Evolutionary conservation across 2,888 invertebrate genomes (phyloP).

Genomic region (Coenonympha arcania): DNA sequence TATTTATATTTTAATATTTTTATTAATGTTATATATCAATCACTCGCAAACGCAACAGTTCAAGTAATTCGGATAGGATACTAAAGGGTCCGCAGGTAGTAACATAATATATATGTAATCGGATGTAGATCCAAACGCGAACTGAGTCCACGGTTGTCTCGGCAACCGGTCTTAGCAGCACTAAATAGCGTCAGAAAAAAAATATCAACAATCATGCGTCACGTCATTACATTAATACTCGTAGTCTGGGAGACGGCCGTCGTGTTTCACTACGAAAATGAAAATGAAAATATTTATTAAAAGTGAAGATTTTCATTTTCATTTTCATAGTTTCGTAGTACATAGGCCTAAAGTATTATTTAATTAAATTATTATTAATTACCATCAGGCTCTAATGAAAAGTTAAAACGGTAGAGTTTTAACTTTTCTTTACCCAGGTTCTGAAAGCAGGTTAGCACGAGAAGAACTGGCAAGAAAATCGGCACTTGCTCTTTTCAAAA

Average conservation of each 20-base stretch:
- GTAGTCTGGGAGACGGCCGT: not conserved
- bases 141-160: constrained; percentile 46
- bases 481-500: too few relatives aligned
- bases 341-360: too few relatives aligned
- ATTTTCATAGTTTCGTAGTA: too few relatives aligned
- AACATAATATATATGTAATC: constrained; percentile 58
- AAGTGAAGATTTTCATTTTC: too few relatives aligned
- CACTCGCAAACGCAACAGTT: constrained; percentile 30
- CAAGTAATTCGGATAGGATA: constrained; percentile 24
- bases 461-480: too few relatives aligned
- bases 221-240: constrained; percentile 25
- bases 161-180: constrained; percentile 38
- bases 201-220: constrained; percentile 49
- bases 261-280: not conserved
- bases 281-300: not conserved
- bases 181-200: constrained; percentile 41
- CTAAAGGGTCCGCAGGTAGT: constrained; percentile 36
- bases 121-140: constrained; percentile 40
- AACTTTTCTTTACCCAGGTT: too few relatives aligned
- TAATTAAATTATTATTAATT: too few relatives aligned
- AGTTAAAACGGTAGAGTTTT: too few relatives aligned
- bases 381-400: too few relatives aligned
- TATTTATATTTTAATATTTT: not conserved
- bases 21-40: constrained; percentile 36
- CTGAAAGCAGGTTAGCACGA: too few relatives aligned